Evolutionary conservation across 2,113 vertebrate genomes (phyloP).

Genomic region (Macquaria ambigua): DNA sequence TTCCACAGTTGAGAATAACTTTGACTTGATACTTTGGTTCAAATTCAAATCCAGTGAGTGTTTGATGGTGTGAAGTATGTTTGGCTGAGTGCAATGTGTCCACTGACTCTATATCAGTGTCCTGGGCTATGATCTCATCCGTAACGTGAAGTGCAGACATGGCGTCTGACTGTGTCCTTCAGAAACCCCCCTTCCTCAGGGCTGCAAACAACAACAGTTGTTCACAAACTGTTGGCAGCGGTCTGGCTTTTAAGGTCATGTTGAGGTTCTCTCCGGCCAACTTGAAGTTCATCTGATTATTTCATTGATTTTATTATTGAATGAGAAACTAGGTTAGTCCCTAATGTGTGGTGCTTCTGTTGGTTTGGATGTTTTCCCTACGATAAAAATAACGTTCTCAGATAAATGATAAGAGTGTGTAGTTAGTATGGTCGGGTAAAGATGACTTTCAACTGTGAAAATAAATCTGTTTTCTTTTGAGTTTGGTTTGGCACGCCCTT

Average conservation of each 20-base stretch:
- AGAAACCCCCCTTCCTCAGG: slow-evolving; percentile 1
- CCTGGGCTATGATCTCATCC: slow-evolving; percentile 63
- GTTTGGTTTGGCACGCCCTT: neutral
- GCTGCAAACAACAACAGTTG: slow-evolving; percentile 53
- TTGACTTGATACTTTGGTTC: neutral
- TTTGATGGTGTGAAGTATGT: slow-evolving; percentile 25
- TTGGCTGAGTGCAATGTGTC: slow-evolving; percentile 28
- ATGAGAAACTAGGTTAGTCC: neutral
- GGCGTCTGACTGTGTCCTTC: slow-evolving; percentile 66
- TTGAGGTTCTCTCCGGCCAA: slow-evolving; percentile 35
- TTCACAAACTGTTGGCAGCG: slow-evolving; percentile 32
- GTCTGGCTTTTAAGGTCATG: slow-evolving; percentile 41
- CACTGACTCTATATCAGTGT: slow-evolving; percentile 17
- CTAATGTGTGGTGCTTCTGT: neutral
- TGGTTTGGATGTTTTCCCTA: neutral
- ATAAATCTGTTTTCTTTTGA: neutral
- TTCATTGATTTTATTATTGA: slow-evolving; percentile 1
- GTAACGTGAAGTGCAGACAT: slow-evolving; percentile 72
- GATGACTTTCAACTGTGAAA: neutral
- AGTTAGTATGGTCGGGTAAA: neutral
- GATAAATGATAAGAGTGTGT: neutral
- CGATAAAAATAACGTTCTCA: neutral
- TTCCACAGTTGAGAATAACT: neutral
- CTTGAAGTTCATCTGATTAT: slow-evolving; percentile 5
- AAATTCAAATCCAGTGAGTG: slow-evolving; percentile 5